Percentiles rank a stretch among this genome's conserved stretches.
These are phyloP conservation scores for Numenius phaeopus DNA, from an alignment of 2,797 vertebrate species.

Conservation along the genomic window DNA sequence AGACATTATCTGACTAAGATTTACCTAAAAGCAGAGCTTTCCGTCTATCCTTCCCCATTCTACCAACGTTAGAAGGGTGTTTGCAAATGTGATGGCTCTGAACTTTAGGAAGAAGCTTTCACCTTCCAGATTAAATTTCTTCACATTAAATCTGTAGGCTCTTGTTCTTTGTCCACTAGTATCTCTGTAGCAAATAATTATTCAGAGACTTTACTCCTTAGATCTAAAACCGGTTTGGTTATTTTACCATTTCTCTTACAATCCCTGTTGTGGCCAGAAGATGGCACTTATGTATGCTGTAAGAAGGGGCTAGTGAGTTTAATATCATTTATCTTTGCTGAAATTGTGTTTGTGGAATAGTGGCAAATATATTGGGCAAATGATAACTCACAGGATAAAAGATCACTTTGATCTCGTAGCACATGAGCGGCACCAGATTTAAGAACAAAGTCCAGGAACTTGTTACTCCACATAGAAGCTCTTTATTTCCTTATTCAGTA, in stretches of 20 bases:
- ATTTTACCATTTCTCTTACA: background rate
- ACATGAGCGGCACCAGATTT: background rate
- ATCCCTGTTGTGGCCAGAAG: constrained; percentile 22
- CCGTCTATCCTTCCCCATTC: background rate
- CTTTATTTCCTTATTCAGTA: background rate
- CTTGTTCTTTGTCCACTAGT: background rate
- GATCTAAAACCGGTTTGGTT: background rate
- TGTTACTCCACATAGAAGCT: background rate
- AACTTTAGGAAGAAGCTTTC: background rate
- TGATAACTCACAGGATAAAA: background rate
- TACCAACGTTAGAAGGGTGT: background rate
- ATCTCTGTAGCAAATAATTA: background rate
- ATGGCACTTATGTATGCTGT: constrained; percentile 35
- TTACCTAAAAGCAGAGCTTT: background rate
- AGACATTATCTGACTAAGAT: background rate
- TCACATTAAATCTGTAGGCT: background rate
- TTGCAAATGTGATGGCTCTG: background rate
- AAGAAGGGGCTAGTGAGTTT: background rate
- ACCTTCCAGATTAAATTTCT: background rate
- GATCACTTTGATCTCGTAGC: background rate
- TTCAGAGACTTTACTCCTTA: background rate
- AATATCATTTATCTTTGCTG: background rate
- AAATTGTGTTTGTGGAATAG: background rate
- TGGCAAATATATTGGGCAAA: background rate
- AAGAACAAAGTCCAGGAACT: constrained; percentile 55